These are phyloP conservation scores for Mythimna loreyi DNA, from an alignment of 2,888 invertebrate genomes.

Conservation along the genomic window DNA sequence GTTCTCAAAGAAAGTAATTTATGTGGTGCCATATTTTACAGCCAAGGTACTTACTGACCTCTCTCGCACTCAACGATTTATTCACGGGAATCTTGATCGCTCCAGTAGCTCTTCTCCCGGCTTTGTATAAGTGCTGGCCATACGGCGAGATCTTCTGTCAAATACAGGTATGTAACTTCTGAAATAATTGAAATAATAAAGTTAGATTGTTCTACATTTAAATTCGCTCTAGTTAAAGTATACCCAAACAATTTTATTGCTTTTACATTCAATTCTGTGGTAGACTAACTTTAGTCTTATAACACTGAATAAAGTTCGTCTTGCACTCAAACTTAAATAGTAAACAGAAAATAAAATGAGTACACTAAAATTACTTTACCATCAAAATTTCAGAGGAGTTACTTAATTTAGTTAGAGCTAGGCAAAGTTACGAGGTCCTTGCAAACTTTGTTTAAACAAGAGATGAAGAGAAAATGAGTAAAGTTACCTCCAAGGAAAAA, in stretches of 20 bases:
- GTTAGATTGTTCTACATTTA: not conserved
- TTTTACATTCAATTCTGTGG: not conserved
- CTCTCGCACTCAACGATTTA: slow-evolving; percentile 96
- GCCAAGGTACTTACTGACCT: slow-evolving; percentile 97
- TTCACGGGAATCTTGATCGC: slow-evolving; percentile 96
- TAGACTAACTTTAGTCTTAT: slow-evolving; percentile 1
- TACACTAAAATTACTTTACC: slow-evolving; percentile 73
- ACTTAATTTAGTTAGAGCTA: slow-evolving; percentile 83
- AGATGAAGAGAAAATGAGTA: slow-evolving; percentile 87
- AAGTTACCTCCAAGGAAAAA: slow-evolving; percentile 83
- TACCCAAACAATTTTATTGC: not conserved
- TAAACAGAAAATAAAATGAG: slow-evolving; percentile 54
- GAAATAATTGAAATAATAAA: not conserved
- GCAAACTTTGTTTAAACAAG: slow-evolving; percentile 84
- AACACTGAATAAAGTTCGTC: slow-evolving; percentile 1
- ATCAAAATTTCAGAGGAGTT: slow-evolving; percentile 81
- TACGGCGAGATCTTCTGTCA: slow-evolving; percentile 97
- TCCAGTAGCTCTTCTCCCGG: slow-evolving; percentile 96
- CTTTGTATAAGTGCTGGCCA: slow-evolving; percentile 97
- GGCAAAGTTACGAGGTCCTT: slow-evolving; percentile 76
- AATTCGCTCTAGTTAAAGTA: not conserved
- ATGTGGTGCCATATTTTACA: slow-evolving; percentile 81
- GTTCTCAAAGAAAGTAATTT: slow-evolving; percentile 53
- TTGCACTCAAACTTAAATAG: slow-evolving; percentile 28
- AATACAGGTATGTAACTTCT: slow-evolving; percentile 93